phyloP scores from a whole-genome alignment of 2,113 vertebrate genomes.

The Scalopus aquaticus region DNA sequence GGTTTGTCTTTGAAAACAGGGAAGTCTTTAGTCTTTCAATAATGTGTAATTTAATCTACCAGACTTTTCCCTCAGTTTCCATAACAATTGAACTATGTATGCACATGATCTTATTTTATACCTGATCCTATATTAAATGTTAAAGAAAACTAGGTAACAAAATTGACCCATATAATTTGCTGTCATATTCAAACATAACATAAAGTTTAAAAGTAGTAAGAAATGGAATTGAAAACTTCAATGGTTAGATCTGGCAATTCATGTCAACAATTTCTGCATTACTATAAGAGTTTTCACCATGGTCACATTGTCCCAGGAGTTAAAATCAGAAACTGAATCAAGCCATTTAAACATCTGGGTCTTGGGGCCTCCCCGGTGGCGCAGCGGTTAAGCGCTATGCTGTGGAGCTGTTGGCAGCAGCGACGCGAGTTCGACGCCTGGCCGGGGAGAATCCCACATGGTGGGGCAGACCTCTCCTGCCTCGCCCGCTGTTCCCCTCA shows the following conservation, averaged over 20 bases:
- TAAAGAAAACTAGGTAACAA: constrained; percentile 26
- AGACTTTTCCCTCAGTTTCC: neutral
- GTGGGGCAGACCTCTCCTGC: too few relatives aligned
- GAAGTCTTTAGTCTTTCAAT: neutral
- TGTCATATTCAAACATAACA: neutral
- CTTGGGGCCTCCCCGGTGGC: too few relatives aligned
- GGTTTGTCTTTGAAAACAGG: neutral
- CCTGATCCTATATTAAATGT: neutral
- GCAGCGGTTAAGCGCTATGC: too few relatives aligned
- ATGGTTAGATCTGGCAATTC: neutral
- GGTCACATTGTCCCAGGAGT: neutral
- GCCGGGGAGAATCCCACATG: too few relatives aligned
- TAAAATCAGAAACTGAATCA: constrained; percentile 20
- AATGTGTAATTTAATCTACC: neutral
- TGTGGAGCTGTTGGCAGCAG: too few relatives aligned
- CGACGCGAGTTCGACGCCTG: too few relatives aligned
- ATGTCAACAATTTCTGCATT: neutral
- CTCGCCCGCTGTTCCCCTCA: too few relatives aligned
- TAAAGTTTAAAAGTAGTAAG: constrained; percentile 36
- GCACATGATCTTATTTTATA: neutral
- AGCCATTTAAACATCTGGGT: neutral
- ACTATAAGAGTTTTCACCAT: neutral
- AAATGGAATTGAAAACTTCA: constrained; percentile 37
- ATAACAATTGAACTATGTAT: neutral
- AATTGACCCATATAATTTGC: neutral